These are phyloP conservation scores for Pristionchus maxplancki DNA, from an alignment of 2,888 invertebrate species.

Conservation along the genomic window DNA sequence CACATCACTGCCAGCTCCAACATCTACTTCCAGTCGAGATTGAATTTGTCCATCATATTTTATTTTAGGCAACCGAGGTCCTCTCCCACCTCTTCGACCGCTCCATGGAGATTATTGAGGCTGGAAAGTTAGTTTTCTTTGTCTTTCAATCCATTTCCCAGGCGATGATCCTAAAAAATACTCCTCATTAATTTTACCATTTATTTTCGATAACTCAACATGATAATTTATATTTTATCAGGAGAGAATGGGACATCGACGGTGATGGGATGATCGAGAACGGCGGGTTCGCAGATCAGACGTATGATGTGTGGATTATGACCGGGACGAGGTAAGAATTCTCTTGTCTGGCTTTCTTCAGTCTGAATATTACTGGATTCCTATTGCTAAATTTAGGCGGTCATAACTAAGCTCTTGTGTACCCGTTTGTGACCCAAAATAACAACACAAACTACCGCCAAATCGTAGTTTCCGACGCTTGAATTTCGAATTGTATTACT, in stretches of 20 bases:
- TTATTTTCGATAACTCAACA: too few relatives aligned
- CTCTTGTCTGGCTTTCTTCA: neutral
- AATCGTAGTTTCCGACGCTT: too few relatives aligned
- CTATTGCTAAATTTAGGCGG: too few relatives aligned
- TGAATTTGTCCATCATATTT: too few relatives aligned
- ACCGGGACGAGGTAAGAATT: conserved; percentile 87
- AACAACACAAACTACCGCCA: neutral
- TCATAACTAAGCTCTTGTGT: too few relatives aligned
- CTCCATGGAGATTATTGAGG: conserved; percentile 59
- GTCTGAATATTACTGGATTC: too few relatives aligned
- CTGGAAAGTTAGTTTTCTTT: conserved; percentile 7
- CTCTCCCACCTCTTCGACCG: conserved; percentile 56
- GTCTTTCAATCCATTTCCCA: neutral
- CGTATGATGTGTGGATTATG: conserved; percentile 93
- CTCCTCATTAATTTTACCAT: too few relatives aligned
- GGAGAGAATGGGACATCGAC: conserved; percentile 85
- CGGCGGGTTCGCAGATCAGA: conserved; percentile 88
- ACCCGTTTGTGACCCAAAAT: neutral
- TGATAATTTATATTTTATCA: too few relatives aligned
- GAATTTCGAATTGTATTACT: too few relatives aligned
- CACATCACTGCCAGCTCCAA: too few relatives aligned
- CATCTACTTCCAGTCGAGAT: too few relatives aligned
- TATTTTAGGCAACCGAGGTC: conserved; percentile 46
- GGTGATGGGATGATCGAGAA: conserved; percentile 93
- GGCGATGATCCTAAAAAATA: too few relatives aligned